Evolutionary conservation across 2,113 vertebrate species (phyloP).

Genomic region (Caracal caracal): DNA sequence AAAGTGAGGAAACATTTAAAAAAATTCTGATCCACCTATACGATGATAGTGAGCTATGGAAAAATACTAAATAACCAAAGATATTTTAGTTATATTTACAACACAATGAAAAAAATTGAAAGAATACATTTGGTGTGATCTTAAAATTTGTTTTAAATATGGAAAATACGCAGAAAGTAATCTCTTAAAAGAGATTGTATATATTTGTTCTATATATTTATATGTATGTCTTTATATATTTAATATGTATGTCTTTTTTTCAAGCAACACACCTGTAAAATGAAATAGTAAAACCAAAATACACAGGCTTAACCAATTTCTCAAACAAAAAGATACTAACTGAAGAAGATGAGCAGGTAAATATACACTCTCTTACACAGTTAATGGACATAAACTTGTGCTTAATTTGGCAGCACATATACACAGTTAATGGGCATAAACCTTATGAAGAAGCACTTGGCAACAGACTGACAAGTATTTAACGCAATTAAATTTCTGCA

Average conservation of each 20-base stretch:
- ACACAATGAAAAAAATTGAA: not conserved
- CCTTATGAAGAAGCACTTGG: not conserved
- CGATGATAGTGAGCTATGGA: not conserved
- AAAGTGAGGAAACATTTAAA: not conserved
- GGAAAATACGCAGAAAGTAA: not conserved
- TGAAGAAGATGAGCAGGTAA: not conserved
- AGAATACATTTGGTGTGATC: not conserved
- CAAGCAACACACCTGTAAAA: not conserved
- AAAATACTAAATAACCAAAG: not conserved
- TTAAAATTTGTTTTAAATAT: conserved; percentile 2
- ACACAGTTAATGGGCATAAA: not conserved
- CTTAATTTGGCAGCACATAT: not conserved
- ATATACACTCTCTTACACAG: not conserved
- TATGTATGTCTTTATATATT: not conserved
- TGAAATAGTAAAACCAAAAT: not conserved
- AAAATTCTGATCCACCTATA: not conserved
- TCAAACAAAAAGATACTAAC: not conserved
- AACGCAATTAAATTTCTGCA: not conserved
- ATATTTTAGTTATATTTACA: not conserved
- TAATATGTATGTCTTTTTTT: not conserved
- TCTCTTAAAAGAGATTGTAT: not conserved
- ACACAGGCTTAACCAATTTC: not conserved
- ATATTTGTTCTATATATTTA: not conserved
- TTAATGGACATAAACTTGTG: not conserved
- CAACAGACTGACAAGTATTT: not conserved